These are phyloP conservation scores for Gallinago paraguaiae DNA, from an alignment of 2,113 vertebrate genomes.

Conservation along the genomic window DNA sequence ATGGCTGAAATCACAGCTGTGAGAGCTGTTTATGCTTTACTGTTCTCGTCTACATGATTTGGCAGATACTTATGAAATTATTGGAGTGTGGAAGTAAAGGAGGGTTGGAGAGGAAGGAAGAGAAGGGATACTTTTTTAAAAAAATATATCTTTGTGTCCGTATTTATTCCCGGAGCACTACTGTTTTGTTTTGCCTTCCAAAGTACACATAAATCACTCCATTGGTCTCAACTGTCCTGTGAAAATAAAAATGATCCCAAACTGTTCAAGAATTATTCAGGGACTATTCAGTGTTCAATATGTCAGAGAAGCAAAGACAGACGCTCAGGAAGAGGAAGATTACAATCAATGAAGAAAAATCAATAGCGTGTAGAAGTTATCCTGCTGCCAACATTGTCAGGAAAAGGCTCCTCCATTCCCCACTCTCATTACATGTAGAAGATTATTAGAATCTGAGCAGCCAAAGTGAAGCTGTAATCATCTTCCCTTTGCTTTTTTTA, in stretches of 20 bases:
- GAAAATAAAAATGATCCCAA: constrained; percentile 83
- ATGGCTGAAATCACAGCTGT: constrained; percentile 79
- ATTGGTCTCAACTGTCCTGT: constrained; percentile 79
- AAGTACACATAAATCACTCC: constrained; percentile 77
- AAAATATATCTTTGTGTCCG: background rate
- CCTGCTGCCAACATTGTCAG: constrained; percentile 64
- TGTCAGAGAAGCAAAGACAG: constrained; percentile 80
- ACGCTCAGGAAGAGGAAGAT: constrained; percentile 78
- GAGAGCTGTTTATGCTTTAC: constrained; percentile 75
- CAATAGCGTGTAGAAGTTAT: constrained; percentile 72
- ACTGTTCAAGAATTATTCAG: constrained; percentile 80
- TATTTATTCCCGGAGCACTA: constrained; percentile 59
- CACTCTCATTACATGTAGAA: constrained; percentile 70
- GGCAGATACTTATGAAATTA: constrained; percentile 75
- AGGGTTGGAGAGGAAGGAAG: background rate
- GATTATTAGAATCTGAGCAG: constrained; percentile 69
- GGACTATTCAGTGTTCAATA: constrained; percentile 79
- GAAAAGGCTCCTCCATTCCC: constrained; percentile 55
- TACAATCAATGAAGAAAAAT: constrained; percentile 83
- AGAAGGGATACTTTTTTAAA: background rate
- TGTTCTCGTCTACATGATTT: constrained; percentile 72
- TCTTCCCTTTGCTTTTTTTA: constrained; percentile 10
- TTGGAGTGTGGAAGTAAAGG: constrained; percentile 55
- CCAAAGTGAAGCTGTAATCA: constrained; percentile 31
- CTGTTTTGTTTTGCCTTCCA: constrained; percentile 71